Base-by-base conservation (phyloP, 2,113 vertebrate genomes). In the Chlorodrepanis virens region DNA sequence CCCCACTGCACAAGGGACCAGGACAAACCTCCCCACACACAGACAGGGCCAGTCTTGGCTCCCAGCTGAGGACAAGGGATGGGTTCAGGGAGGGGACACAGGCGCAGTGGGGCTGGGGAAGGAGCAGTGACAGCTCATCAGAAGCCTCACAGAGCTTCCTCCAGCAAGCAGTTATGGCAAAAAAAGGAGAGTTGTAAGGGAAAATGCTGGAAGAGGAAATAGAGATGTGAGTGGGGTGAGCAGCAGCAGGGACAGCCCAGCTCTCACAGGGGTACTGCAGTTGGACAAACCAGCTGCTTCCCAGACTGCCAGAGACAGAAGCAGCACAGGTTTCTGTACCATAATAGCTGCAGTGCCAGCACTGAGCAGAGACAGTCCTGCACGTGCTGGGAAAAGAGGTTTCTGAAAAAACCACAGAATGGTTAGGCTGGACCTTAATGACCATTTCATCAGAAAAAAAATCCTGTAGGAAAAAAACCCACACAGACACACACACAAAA, bases 161-260 rank as follows among this genome's bases (percentile, higher is more conserved):
- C 17, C 39, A 29, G 5, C 8, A 17, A 40, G 25, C 24, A 16
- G 11, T 78, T 45, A 53, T 21, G 71, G 42, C 2, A 8, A 71
- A 75, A 61, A 49, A 56, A 56, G 8, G 12, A 25, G 31, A 75
- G 18, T 33, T 79, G 50, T 21, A 53, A 68, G 67, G 78, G 61
- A 25, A 57, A 39, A 45, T 11, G 42, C 9, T 61, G 45, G 27
- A 67, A 45, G 27, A 42, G 39, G 35, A 92, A 81, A 35, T 23
- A 15, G 2, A 1, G 56, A 22, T 0, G 1, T n/a, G n/a, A 3
- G n/a, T 5, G 44, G n/a, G 63, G 83, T 13, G 9, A 45, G 71
- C 56, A 45, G 52, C 33, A 53, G 44, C 47, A 71, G 47, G 68
- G 57, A 28, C 40, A 56, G 80, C 39, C 27, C 68, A 63, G 81